Conservation (phyloP, 2,797 vertebrate genomes). For the Sylvilagus floridanus region DNA sequence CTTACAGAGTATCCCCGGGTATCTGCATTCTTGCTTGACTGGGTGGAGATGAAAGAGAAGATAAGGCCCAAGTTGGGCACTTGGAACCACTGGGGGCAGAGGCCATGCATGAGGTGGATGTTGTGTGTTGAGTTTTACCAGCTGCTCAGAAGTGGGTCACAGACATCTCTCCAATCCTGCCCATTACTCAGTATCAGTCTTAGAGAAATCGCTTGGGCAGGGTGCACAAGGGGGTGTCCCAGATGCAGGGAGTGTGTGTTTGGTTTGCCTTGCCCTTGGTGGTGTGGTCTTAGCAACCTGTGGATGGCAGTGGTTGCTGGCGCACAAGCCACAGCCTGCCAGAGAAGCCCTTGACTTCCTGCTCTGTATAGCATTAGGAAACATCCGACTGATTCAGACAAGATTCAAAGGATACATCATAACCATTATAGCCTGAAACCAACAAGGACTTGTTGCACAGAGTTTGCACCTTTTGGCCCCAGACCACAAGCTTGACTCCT, state of each 20-base stretch:
- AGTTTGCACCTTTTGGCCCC: neutral
- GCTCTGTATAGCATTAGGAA: constrained; percentile 1
- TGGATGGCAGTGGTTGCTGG: neutral
- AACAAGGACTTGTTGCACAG: neutral
- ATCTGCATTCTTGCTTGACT: constrained; percentile 44
- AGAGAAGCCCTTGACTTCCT: neutral
- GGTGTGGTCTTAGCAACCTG: neutral
- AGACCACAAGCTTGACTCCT: neutral
- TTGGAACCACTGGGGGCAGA: constrained; percentile 29
- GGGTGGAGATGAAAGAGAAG: constrained; percentile 22
- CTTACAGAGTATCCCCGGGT: neutral
- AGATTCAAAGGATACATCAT: neutral
- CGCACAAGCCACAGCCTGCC: neutral
- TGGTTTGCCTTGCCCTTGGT: neutral
- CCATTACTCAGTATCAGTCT: neutral
- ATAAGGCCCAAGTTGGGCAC: constrained; percentile 45
- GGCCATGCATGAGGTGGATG: neutral
- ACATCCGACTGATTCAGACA: neutral
- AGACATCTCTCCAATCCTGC: neutral
- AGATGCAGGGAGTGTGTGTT: neutral
- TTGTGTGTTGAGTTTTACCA: neutral
- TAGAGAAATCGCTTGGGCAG: neutral
- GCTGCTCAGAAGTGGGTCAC: neutral
- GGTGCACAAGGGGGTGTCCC: neutral
- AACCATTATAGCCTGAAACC: neutral